Percentiles rank a stretch among this genome's conserved stretches.
phyloP scores from a whole-genome alignment of 2,888 invertebrate species.

The Tetramorium bicarinatum region DNA sequence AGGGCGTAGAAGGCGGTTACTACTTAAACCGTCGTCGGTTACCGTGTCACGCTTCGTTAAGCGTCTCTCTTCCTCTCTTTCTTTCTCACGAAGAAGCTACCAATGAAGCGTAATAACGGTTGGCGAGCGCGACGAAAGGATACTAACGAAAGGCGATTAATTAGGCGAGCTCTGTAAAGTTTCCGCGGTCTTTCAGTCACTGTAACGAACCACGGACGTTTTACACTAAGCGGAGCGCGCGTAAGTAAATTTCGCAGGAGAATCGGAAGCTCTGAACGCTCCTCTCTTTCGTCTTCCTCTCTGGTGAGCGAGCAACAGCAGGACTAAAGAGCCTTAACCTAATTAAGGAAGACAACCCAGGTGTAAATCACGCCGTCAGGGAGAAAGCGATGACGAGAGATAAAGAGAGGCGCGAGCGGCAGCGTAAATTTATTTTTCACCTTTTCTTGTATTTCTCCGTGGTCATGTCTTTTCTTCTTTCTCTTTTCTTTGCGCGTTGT shows the following conservation, averaged over 20 bases:
- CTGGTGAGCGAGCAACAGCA: constrained; percentile 48
- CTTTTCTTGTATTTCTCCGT: constrained; percentile 43
- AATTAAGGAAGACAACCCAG: constrained; percentile 79
- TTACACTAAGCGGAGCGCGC: constrained; percentile 47
- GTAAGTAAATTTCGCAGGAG: constrained; percentile 61
- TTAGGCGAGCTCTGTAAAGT: constrained; percentile 35
- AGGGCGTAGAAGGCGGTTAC: constrained; percentile 73
- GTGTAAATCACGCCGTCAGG: constrained; percentile 77
- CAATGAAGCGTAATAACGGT: constrained; percentile 50
- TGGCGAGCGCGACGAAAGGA: constrained; percentile 40
- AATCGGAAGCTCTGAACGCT: constrained; percentile 10
- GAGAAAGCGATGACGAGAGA: constrained; percentile 79
- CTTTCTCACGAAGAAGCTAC: constrained; percentile 15
- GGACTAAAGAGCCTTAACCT: constrained; percentile 75
- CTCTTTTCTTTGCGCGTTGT: constrained; percentile 10
- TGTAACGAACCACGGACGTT: constrained; percentile 20
- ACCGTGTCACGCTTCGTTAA: constrained; percentile 60
- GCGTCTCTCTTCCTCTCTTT: constrained; percentile 47
- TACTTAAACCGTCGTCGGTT: constrained; percentile 72
- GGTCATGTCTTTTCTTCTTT: neutral
- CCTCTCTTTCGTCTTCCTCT: constrained; percentile 16
- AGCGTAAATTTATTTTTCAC: constrained; percentile 63
- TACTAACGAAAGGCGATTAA: constrained; percentile 49
- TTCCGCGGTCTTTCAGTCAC: constrained; percentile 35
- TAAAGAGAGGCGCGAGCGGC: constrained; percentile 63